Evolutionary conservation across 2,797 vertebrate genomes (phyloP), one percentile per base, ranked within the genome.

Genomic region (Phoxinus dragarum): DNA sequence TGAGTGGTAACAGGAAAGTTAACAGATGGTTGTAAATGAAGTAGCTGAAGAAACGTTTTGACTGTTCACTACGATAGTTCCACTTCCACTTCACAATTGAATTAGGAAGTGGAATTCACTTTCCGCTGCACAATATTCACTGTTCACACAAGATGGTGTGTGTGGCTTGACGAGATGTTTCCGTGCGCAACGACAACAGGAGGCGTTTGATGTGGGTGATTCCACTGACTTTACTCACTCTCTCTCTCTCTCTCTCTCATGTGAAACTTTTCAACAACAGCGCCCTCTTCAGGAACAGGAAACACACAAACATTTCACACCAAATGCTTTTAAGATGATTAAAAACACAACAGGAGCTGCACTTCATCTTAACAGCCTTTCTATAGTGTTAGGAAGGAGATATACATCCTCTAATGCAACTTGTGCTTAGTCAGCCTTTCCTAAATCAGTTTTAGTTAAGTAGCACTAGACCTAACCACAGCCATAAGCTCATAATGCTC

Each of bases 321-420:
- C 21, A 54, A 27, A 71, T 2, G 16, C 14, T 44, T 67, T 49
- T 68, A 1, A 73, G 5, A 38, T 36, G 40, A 59, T 72, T 21
- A 42, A 71, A 71, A 74, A 54, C 23, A 36, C 2, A 69, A 82
- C 6, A 16, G 38, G 19, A 14, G 9, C 23, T 21, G n/a, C 38
- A 16, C 40, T 42, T 78, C 6, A 40, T 75, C 16, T 34, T 6
- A 56, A 56, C 17, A 69, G 36, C 11, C 10, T 66, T n/a, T 74
- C 42, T 54, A 14, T 77, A 34, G n/a, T 34, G 21, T 56, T 40
- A n/a, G 11, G 49, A 67, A 17, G 17, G 34, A 78, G 16, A 42
- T 16, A 77, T 27, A 76, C 49, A 44, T 68, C 64, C 17, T 23
- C n/a, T 77, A 84, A 78, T 78, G 11, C 59, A 75, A 27, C 10